Base-by-base conservation (phyloP, 1,140 invertebrate genomes). In the Pseudomyrmex pallidus region DNA sequence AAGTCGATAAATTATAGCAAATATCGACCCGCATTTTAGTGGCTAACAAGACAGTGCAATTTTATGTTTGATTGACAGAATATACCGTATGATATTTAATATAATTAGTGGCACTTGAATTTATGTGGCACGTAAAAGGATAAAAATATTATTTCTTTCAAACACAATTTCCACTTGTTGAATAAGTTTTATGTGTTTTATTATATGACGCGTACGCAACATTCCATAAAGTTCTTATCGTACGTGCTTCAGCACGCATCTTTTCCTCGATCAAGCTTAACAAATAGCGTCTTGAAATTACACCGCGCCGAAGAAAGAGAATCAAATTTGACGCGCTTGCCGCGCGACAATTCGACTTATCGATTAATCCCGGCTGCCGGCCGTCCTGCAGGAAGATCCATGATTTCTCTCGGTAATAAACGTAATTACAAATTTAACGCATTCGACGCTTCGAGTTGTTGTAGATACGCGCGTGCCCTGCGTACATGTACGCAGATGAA, bases 361-460 rank as follows among this genome's bases (percentile, higher is more conserved):
- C 76, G 76, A 72, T 80, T 80, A 80, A 76, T 82, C 54, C 61
- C 46, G 62, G 62, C 54, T 12, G 59, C 52, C 15, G 52, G 44
- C 48, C 35, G 9, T 54, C 56, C 22, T n/a, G n/a, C 67, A 35
- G 68, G 82, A 87, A 87, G 63, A 63, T 74, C n/a, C 67, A 56
- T 25, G 73, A 80, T 72, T 63, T 67, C 35, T 0, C 63, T 13
- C 17, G 25, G 73, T 89, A 90, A 89, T 87, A 89, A 90, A 84
- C 64, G 44, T 85, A 90, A 90, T 90, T 90, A 90, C 84, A 67
- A 88, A 89, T 90, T 90, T 90, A 88, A 86, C 89, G 84, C 89
- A 77, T 84, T 74, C 67, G 59, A 20, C 25, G 59, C n/a, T 17
- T 10, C 63, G 64, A 20, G 35, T 57, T 35, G 76, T 17, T 59